Conservation (phyloP, 1,140 invertebrate species). For the Asbolus verrucosus region DNA sequence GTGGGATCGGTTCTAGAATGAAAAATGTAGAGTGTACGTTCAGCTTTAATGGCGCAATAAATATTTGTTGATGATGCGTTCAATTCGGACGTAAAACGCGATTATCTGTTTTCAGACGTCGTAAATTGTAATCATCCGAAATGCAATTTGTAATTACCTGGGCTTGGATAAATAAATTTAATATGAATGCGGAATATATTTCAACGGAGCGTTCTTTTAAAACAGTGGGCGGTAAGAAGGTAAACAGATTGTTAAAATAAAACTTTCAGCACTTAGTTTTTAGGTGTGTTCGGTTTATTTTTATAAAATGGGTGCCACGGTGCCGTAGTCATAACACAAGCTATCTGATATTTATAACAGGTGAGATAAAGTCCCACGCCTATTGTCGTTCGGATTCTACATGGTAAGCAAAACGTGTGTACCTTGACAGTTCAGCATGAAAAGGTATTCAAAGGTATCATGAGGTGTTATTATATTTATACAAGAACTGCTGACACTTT, state of each 20-base stretch:
- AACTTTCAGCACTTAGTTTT: conserved; percentile 42
- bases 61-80: background rate
- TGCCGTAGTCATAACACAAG: conserved; percentile 23
- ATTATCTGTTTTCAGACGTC: background rate
- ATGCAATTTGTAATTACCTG: conserved; percentile 12
- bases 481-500: conserved; percentile 19
- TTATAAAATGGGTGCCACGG: conserved; percentile 11
- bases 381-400: conserved; percentile 23
- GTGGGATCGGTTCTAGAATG: no score
- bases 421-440: conserved; percentile 39
- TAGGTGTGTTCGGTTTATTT: conserved; percentile 37
- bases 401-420: conserved; percentile 25
- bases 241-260: conserved; percentile 48
- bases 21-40: background rate
- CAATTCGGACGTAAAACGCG: background rate
- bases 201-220: conserved; percentile 43
- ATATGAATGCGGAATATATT: conserved; percentile 13
- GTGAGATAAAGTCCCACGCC: conserved; percentile 36
- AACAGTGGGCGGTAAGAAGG: conserved; percentile 43
- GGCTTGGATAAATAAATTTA: background rate
- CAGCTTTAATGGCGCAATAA: background rate
- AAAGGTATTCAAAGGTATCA: conserved; percentile 38
- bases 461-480: conserved; percentile 42
- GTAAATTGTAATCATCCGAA: background rate
- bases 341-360: conserved; percentile 32